phyloP scores from a whole-genome alignment of 2,113 vertebrate genomes.

The Condylura cristata region DNA sequence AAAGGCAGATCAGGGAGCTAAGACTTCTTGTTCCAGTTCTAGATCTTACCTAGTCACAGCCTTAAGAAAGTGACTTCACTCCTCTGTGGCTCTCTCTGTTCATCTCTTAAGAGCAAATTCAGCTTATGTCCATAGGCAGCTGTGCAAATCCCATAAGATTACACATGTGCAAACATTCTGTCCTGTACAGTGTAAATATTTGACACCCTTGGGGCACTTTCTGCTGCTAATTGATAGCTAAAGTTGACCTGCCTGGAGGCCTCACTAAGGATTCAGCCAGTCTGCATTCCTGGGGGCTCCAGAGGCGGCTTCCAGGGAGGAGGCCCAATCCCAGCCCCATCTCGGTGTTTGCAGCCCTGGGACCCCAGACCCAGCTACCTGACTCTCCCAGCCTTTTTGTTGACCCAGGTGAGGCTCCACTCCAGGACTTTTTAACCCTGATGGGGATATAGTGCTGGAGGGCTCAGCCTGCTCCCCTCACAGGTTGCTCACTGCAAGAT shows the following conservation, averaged over 20 bases:
- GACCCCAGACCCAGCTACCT: not conserved
- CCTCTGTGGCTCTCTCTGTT: accelerated
- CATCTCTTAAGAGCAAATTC: not conserved
- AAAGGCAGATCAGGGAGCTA: not conserved
- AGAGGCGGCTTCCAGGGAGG: not conserved
- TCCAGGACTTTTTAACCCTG: not conserved
- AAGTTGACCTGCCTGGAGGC: not conserved
- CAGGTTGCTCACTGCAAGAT: not conserved
- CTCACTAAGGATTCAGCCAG: not conserved
- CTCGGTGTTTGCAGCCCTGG: not conserved
- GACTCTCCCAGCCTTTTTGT: not conserved
- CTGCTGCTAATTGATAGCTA: not conserved
- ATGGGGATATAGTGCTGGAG: not conserved
- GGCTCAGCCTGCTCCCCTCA: not conserved
- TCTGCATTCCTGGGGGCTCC: not conserved
- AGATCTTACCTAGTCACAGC: not conserved
- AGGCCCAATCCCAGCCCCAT: not conserved
- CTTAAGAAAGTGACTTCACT: not conserved
- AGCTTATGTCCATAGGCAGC: not conserved
- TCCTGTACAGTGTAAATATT: not conserved
- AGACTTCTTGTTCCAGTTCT: not conserved
- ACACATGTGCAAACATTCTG: not conserved
- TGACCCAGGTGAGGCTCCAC: not conserved
- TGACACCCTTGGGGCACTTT: not conserved
- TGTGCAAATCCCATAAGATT: not conserved